Conservation (phyloP, 2,797 vertebrate species). For the Capromys pilorides region DNA sequence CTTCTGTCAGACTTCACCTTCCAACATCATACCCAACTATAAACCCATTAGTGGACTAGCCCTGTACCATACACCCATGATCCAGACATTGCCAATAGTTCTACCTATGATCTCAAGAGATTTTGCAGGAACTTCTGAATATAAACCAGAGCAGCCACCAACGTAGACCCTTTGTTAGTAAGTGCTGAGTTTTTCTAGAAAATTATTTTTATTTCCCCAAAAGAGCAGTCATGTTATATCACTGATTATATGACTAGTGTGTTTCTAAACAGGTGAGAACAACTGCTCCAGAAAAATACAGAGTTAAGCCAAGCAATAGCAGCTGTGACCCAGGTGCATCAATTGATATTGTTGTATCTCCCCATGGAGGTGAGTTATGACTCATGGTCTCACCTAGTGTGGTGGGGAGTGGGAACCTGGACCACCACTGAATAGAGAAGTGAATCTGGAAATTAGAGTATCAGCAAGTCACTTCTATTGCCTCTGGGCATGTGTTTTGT, state of each 20-base stretch:
- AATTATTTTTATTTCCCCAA: neutral
- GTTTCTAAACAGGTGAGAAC: constrained; percentile 91
- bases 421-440: neutral
- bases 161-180: neutral
- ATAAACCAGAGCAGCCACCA: neutral
- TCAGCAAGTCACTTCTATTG: neutral
- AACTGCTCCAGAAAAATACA: constrained; percentile 97
- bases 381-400: neutral
- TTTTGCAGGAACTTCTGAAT: neutral
- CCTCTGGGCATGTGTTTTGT: neutral
- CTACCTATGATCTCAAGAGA: neutral
- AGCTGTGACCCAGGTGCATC: constrained; percentile 93
- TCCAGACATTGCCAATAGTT: neutral
- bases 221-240: neutral
- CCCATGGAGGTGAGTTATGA: constrained; percentile 92
- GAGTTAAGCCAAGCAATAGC: constrained; percentile 97
- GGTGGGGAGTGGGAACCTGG: neutral
- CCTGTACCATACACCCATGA: neutral
- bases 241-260: neutral
- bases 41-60: neutral
- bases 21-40: neutral
- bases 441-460: neutral
- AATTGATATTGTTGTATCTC: constrained; percentile 94
- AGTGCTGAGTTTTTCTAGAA: neutral
- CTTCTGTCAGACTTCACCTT: neutral